phyloP scores from a whole-genome alignment of 2,888 invertebrate species.

The Venusia cambrica region DNA sequence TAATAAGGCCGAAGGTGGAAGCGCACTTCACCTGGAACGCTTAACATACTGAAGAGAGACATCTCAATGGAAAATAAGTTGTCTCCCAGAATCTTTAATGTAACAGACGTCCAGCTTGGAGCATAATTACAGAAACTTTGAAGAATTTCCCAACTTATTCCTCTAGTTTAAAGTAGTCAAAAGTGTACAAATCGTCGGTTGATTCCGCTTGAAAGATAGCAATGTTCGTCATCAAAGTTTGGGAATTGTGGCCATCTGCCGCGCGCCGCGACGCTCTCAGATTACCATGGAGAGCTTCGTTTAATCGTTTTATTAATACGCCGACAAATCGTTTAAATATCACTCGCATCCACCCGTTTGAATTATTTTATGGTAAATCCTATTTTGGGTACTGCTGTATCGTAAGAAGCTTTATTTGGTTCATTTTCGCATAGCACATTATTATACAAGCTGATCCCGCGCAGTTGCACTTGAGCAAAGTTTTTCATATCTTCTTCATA shows the following conservation, averaged over 20 bases:
- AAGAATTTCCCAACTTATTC: conserved; percentile 47
- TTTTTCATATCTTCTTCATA: too few relatives aligned
- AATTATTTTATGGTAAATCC: conserved; percentile 29
- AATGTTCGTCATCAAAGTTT: conserved; percentile 75
- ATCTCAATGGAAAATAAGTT: conserved; percentile 12
- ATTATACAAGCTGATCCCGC: too few relatives aligned
- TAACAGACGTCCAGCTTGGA: conserved; percentile 11
- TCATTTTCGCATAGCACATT: too few relatives aligned
- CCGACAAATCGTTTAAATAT: conserved; percentile 76
- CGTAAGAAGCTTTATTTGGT: too few relatives aligned
- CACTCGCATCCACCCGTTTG: conserved; percentile 49
- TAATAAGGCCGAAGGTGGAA: too few relatives aligned
- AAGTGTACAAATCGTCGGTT: conserved; percentile 66
- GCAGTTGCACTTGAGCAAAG: too few relatives aligned
- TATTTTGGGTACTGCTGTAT: conserved; percentile 10
- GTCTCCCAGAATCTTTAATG: conserved; percentile 9
- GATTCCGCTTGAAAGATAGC: conserved; percentile 56
- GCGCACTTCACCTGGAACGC: too few relatives aligned
- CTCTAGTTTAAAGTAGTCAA: conserved; percentile 57
- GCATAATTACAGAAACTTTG: conserved; percentile 30
- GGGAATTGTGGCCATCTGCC: conserved; percentile 77
- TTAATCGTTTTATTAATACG: conserved; percentile 81
- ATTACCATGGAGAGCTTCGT: conserved; percentile 76
- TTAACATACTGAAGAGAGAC: too few relatives aligned
- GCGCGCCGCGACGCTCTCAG: conserved; percentile 70